Percentiles rank a stretch among this genome's conserved stretches.
Evolutionary conservation across 2,888 invertebrate species (phyloP).

Genomic region (Noctua janthina): DNA sequence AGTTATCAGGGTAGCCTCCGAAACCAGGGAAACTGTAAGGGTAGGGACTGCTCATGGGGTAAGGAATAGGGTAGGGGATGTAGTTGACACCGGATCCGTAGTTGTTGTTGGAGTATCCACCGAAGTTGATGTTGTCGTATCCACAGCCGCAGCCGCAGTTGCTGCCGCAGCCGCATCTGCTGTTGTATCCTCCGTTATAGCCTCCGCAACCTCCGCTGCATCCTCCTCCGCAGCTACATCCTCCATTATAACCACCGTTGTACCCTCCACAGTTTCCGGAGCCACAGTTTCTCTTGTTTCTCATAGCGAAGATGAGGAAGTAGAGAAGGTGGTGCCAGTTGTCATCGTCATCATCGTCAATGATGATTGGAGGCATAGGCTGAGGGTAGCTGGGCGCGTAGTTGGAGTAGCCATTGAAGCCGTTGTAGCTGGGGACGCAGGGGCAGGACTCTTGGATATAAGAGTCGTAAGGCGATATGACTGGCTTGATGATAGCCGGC

Average conservation of each 20-base stretch:
- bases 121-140: not conserved
- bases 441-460: constrained; percentile 58
- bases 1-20: constrained; percentile 36
- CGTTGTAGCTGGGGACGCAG: constrained; percentile 53
- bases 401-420: constrained; percentile 44
- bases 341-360: constrained; percentile 69
- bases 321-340: constrained; percentile 73
- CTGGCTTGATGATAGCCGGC: constrained; percentile 77
- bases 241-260: constrained; percentile 49
- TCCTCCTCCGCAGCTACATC: constrained; percentile 51
- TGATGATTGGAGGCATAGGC: constrained; percentile 73
- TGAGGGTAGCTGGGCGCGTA: constrained; percentile 46
- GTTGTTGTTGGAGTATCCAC: constrained; percentile 18
- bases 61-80: constrained; percentile 61
- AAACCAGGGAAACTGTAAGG: constrained; percentile 26
- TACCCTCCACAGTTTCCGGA: constrained; percentile 54
- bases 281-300: constrained; percentile 65
- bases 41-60: constrained; percentile 28
- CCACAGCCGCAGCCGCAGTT: constrained; percentile 13
- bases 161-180: constrained; percentile 7
- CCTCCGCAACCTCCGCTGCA: constrained; percentile 40
- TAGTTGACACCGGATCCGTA: constrained; percentile 41
- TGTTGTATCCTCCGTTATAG: not conserved
- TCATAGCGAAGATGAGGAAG: constrained; percentile 77
- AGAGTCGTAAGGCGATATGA: constrained; percentile 65